These are phyloP conservation scores for Cylloceria caligata DNA, from an alignment of 2,888 invertebrate species.

Conservation along the genomic window DNA sequence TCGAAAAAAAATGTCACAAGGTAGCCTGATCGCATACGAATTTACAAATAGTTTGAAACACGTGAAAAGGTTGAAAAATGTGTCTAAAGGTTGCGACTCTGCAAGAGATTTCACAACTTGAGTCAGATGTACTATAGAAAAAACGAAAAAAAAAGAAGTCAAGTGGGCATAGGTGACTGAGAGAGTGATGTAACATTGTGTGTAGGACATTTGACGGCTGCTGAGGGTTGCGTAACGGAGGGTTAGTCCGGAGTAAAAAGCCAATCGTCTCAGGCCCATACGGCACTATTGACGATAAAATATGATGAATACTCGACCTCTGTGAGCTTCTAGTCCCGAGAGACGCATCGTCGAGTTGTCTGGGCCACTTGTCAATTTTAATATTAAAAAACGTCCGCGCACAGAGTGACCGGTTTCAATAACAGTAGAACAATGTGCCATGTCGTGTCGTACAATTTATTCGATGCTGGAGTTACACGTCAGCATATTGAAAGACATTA, in stretches of 20 bases:
- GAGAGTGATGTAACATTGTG: neutral
- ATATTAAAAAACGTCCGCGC: conserved; percentile 53
- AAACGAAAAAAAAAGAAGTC: neutral
- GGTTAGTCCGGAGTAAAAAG: neutral
- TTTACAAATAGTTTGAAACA: neutral
- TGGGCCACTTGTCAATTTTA: conserved; percentile 57
- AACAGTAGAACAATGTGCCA: neutral
- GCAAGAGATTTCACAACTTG: neutral
- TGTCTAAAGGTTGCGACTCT: neutral
- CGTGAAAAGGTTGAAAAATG: neutral
- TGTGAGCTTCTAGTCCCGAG: conserved; percentile 33
- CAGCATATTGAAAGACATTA: neutral
- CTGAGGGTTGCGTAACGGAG: neutral
- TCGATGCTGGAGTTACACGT: neutral
- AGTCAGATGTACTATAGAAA: no score
- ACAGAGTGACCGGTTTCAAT: neutral
- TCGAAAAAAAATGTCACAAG: no score
- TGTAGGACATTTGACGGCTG: conserved; percentile 12
- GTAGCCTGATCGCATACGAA: no score
- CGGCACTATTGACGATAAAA: conserved; percentile 31
- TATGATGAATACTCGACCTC: conserved; percentile 48
- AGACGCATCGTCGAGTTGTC: conserved; percentile 42
- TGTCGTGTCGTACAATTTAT: neutral
- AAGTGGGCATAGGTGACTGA: neutral
- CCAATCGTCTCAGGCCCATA: conserved; percentile 30